phyloP scores from a whole-genome alignment of 2,113 vertebrate species.

The Rallus limicola region DNA sequence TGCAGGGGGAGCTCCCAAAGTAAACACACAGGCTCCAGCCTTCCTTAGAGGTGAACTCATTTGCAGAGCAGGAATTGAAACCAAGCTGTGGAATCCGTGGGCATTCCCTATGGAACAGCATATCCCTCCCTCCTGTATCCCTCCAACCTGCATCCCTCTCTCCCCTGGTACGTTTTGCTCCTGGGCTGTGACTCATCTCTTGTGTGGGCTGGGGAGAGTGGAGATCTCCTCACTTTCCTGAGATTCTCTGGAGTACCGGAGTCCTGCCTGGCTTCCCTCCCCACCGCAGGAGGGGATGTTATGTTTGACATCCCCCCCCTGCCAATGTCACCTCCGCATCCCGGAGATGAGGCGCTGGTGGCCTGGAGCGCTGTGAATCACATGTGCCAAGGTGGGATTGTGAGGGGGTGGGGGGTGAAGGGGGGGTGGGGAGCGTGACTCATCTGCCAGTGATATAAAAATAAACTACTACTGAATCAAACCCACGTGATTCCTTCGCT shows the following conservation, averaged over 20 bases:
- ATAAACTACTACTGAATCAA: constrained; percentile 46
- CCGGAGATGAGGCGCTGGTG: not conserved
- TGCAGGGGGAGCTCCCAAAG: constrained; percentile 17
- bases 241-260: not conserved
- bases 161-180: not conserved
- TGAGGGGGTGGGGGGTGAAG: not conserved
- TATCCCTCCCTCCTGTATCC: not conserved
- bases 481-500: not conserved
- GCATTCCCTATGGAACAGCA: not conserved
- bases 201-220: not conserved
- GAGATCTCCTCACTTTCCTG: not conserved
- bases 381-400: not conserved
- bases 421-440: not conserved
- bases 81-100: not conserved
- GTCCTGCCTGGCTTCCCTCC: not conserved
- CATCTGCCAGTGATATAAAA: constrained; percentile 38
- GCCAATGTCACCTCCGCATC: not conserved
- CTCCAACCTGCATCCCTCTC: not conserved
- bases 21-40: constrained; percentile 22
- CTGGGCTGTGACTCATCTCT: not conserved
- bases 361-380: not conserved
- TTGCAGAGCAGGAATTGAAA: constrained; percentile 8
- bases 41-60: constrained; percentile 45
- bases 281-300: not conserved
- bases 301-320: not conserved